Evolutionary conservation across 1,140 invertebrate species (phyloP).

Genomic region (Rhagoletis pomonella): DNA sequence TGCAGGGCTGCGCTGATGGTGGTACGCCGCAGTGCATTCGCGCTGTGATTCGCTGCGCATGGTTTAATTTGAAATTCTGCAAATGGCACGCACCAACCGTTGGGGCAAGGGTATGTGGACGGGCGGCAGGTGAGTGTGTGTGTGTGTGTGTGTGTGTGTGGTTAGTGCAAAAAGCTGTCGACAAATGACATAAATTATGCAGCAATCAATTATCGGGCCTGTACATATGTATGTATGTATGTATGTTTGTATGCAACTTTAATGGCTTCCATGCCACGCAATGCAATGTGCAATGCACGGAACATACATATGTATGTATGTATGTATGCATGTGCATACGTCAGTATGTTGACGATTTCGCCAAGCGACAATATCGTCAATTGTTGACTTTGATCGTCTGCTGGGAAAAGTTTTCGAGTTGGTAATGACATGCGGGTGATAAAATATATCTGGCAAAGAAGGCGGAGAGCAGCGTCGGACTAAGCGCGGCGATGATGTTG

Average conservation of each 20-base stretch:
- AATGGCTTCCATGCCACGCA: background rate
- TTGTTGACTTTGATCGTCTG: slow-evolving; percentile 17
- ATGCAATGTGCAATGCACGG: background rate
- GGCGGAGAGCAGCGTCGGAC: too few relatives aligned
- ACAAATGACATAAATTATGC: slow-evolving; percentile 73
- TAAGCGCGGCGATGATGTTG: background rate
- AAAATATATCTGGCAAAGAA: background rate
- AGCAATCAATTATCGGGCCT: slow-evolving; percentile 69
- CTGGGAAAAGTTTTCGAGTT: background rate
- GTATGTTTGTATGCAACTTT: background rate
- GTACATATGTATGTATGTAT: background rate
- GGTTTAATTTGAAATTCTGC: slow-evolving; percentile 70
- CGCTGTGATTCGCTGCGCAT: slow-evolving; percentile 60
- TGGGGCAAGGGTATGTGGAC: too few relatives aligned
- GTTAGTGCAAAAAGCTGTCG: slow-evolving; percentile 29
- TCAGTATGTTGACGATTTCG: slow-evolving; percentile 17
- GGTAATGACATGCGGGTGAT: background rate
- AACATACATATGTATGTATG: background rate
- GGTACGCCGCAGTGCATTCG: slow-evolving; percentile 39
- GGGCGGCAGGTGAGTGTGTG: background rate
- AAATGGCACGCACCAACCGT: slow-evolving; percentile 70
- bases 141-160: background rate
- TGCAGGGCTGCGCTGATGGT: background rate
- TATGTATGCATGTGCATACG: too few relatives aligned
- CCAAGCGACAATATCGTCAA: slow-evolving; percentile 35